These are phyloP conservation scores for Phaethon lepturus DNA, from an alignment of 2,113 vertebrate species.

Conservation along the genomic window DNA sequence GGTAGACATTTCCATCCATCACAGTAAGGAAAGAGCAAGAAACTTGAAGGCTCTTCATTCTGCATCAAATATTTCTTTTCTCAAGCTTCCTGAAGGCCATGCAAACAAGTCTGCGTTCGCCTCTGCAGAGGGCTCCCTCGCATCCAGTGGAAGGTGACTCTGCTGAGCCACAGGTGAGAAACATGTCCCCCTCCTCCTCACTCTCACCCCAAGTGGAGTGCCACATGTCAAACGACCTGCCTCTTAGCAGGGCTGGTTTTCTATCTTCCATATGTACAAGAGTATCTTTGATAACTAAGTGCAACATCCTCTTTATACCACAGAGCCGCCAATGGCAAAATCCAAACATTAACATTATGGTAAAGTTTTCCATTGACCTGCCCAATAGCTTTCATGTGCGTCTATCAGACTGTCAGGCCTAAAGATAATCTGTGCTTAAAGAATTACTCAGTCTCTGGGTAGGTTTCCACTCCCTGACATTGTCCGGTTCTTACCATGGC, in stretches of 20 bases:
- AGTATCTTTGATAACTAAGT: background rate
- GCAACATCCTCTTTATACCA: background rate
- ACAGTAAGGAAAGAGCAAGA: background rate
- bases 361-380: background rate
- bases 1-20: background rate
- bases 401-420: background rate
- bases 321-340: background rate
- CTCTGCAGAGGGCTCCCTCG: background rate
- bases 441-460: background rate
- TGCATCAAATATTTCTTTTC: background rate
- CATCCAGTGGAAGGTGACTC: background rate
- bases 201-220: background rate
- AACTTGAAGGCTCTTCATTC: background rate
- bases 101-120: background rate
- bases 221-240: background rate
- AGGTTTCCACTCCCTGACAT: background rate
- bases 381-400: accelerated
- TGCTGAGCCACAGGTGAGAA: background rate
- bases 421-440: background rate
- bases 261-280: background rate
- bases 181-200: background rate
- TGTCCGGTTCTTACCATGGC: background rate
- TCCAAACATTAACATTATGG: background rate
- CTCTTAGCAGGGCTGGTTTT: background rate
- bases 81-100: background rate